Evolutionary conservation across 2,888 invertebrate genomes (phyloP), one percentile per base, ranked within the genome.

Genomic region (Coelopa pilipes): DNA sequence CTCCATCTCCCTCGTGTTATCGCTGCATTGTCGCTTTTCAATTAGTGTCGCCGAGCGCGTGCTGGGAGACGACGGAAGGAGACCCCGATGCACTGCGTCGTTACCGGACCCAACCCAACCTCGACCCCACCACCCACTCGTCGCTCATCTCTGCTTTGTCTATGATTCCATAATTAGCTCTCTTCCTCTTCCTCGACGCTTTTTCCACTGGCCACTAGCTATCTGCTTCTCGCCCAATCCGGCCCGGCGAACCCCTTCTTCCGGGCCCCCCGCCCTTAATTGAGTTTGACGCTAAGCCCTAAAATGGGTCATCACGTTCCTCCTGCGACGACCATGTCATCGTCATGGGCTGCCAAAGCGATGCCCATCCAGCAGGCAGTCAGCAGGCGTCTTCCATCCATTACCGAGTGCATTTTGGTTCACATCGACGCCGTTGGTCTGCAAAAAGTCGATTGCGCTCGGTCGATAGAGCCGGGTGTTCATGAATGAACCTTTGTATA

Each of bases 221-320:
- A 60, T 21, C 7, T 34, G 2, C 34, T 7, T 34, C 34, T 34
- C 34, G 34, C 4, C 34, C 34, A 7, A 34, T 7, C 34, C 34
- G 7, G 45, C 17, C 53, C n/a, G 55, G 21, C 68, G 34, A 34
- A 2, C 34, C 34, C 4, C 2, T 7, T 34, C 34, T 34, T 34
- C 34, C 34, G 34, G 4, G 34, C 34, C 34, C 34, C 34, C 34
- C 66, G 60, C 72, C 45, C 72, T 67, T 72, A 72, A 72, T 67
- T 72, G 72, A 53, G 65, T 70, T 63, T 65, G 70, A 74, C 74
- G 63, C 55, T 74, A 74, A 74, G 65, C 70, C 70, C 74, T 70
- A 70, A 74, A 74, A 70, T 74, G 74, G 74, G 70, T 74, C 74
- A 74, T 70, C 74, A 74, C 74, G 74, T 74, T 74, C 65, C 70